Percentiles rank a stretch among this genome's conserved stretches.
phyloP scores from a whole-genome alignment of 2,797 vertebrate species.

The Gouania willdenowi region DNA sequence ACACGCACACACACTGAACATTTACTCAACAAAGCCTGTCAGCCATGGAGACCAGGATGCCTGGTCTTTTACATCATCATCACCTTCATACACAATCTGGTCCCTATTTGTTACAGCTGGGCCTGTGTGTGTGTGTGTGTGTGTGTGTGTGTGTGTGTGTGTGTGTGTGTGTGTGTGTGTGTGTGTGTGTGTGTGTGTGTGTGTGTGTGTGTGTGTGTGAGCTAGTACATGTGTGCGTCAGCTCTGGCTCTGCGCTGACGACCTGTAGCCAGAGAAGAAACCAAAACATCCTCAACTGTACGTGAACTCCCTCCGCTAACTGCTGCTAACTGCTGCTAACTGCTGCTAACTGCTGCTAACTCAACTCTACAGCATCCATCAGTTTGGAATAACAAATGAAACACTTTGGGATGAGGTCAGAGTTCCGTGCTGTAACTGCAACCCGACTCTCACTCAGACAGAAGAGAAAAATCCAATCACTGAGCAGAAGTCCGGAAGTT shows the following conservation, averaged over 20 bases:
- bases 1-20: slow-evolving; percentile 31
- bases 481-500: neutral
- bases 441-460: slow-evolving; percentile 8
- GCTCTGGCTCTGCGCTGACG: slow-evolving; percentile 24
- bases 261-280: slow-evolving; percentile 35
- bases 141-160: slow-evolving; percentile 14
- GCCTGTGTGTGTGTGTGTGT: slow-evolving; percentile 37
- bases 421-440: slow-evolving; percentile 4
- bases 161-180: neutral
- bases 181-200: slow-evolving; percentile 1
- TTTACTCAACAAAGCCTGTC: slow-evolving; percentile 71
- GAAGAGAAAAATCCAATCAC: neutral
- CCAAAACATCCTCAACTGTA: slow-evolving; percentile 36
- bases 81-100: slow-evolving; percentile 71
- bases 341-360: no score
- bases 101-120: slow-evolving; percentile 76
- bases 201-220: slow-evolving; percentile 8
- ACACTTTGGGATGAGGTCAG: neutral
- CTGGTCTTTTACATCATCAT: slow-evolving; percentile 72
- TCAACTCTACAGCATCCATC: slow-evolving; percentile 33
- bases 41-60: slow-evolving; percentile 73
- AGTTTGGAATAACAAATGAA: slow-evolving; percentile 28
- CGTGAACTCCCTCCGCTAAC: slow-evolving; percentile 18
- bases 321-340: slow-evolving; percentile 5
- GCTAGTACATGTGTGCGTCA: no score